phyloP scores from a whole-genome alignment of 2,797 vertebrate genomes.

The Apogon hyalosoma region DNA sequence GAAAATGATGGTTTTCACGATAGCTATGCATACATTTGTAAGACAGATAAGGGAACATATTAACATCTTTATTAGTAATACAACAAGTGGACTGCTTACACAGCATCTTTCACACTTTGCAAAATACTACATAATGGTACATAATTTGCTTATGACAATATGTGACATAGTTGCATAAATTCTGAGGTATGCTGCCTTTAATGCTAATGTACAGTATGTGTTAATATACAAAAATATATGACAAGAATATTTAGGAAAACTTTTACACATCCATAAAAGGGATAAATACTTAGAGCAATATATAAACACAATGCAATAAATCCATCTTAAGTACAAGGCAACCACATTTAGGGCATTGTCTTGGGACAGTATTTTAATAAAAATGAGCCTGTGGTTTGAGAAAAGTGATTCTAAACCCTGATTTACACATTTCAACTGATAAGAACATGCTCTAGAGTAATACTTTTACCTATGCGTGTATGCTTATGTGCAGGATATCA shows the following conservation, averaged over 20 bases:
- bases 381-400: conserved; percentile 13
- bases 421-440: conserved; percentile 24
- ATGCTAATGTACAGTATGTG: conserved; percentile 59
- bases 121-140: conserved; percentile 24
- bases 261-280: conserved; percentile 62
- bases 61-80: conserved; percentile 43
- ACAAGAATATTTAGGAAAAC: conserved; percentile 52
- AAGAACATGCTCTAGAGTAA: neutral
- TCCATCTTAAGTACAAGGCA: conserved; percentile 34
- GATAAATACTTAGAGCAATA: conserved; percentile 70
- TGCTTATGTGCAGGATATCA: conserved; percentile 19
- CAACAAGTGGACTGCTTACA: conserved; percentile 20
- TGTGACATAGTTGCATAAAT: conserved; percentile 15
- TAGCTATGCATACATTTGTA: conserved; percentile 33
- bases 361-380: conserved; percentile 5
- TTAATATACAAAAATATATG: conserved; percentile 80
- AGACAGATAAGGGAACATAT: conserved; percentile 32
- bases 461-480: neutral
- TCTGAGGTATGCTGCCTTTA: conserved; percentile 48
- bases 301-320: conserved; percentile 57
- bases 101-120: conserved; percentile 4
- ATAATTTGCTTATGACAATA: conserved; percentile 22
- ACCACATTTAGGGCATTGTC: conserved; percentile 31
- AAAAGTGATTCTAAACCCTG: conserved; percentile 5
- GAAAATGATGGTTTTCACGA: conserved; percentile 1